Evolutionary conservation across 2,888 invertebrate genomes (phyloP), one percentile per base, ranked within the genome.

Genomic region (Drosophila seclusa): DNA sequence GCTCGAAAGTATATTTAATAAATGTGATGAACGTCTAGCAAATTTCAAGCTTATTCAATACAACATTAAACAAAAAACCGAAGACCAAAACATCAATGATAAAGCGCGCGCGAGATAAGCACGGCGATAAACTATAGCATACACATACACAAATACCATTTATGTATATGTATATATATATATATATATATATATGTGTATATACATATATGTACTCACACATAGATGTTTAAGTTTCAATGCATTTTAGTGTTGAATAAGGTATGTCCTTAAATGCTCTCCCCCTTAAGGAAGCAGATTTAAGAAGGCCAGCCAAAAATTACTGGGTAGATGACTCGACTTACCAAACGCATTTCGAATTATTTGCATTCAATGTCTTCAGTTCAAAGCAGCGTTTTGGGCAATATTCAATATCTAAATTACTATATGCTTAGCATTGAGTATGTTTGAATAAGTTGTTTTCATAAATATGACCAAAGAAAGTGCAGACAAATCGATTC

Each of bases 11-110:
- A 83, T 83, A 80, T 80, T 83, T 80, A 83, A 76, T 80, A 73
- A 83, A 80, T 80, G 83, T 80, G 80, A 80, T 80, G 72, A 45
- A 72, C 50, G 75, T 78, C 70, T 78, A 80, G 68, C 49, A 68
- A 79, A 68, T 69, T 65, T 42, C 73, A 72, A 68, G 65, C 64
- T 59, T 65, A 70, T 62, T 62, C 54, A 72, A 65, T 72, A 66
- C 57, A 65, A 24, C 42, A 42, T 53, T 53, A 54, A 40, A 49
- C 50, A 58, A 54, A 57, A 57, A 57, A 40, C 55, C 57, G 74
- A 66, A 74, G 63, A 64, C 57, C 60, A 68, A 70, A 77, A 29
- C 36, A 52, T 29, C 32, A 61, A 55, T 4, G 29, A 68, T 27
- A 63, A 31, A 31, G 31, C 57, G 42, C 27, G 36, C 36, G 60